A percentile compares a stretch with the other conserved stretches of the same genome.
Conservation (phyloP, 2,113 vertebrate species). For the Nymphicus hollandicus region DNA sequence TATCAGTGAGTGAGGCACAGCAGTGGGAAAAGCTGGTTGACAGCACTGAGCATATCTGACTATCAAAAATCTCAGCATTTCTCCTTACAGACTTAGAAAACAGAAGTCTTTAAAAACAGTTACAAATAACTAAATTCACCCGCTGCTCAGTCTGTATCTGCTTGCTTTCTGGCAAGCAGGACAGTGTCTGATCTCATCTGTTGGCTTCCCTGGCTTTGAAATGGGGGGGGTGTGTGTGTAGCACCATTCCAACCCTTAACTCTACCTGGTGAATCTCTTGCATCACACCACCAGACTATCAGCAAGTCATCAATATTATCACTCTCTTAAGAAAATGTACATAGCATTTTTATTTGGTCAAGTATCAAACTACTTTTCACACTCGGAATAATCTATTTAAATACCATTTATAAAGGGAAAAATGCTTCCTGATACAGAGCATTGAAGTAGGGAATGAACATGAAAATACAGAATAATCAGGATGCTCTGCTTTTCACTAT, state of each 20-base stretch:
- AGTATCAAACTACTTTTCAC: neutral
- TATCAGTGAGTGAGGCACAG: slow-evolving; percentile 3
- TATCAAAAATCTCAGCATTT: neutral
- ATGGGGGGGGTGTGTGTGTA: neutral
- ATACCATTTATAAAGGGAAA: neutral
- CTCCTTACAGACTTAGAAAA: neutral
- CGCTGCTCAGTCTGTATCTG: neutral
- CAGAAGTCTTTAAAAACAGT: neutral
- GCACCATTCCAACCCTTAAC: neutral
- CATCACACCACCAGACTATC: neutral
- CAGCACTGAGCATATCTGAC: neutral
- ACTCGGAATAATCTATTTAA: neutral
- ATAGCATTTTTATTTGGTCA: neutral
- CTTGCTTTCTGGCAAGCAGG: neutral
- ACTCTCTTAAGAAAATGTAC: neutral
- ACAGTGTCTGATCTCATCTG: neutral
- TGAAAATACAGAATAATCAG: neutral
- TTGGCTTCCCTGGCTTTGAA: neutral
- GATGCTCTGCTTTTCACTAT: neutral
- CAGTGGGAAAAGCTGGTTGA: neutral
- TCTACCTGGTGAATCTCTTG: neutral
- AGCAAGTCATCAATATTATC: neutral
- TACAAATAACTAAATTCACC: neutral
- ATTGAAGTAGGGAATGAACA: neutral
- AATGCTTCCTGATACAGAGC: neutral